These are phyloP conservation scores for Lepisosteus osseus DNA, from an alignment of 2,113 vertebrate genomes.

Conservation along the genomic window DNA sequence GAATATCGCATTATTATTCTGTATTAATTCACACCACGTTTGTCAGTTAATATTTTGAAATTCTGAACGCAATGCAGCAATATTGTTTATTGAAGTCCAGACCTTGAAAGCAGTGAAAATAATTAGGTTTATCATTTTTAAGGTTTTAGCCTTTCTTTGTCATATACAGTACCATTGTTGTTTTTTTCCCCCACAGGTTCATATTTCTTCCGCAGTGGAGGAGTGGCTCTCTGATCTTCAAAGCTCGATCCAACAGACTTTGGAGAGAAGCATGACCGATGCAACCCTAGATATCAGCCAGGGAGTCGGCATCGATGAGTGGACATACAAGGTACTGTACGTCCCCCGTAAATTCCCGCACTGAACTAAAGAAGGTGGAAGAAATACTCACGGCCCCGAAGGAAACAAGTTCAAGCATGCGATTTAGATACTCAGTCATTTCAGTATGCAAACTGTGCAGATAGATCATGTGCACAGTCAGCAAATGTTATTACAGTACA, in stretches of 20 bases:
- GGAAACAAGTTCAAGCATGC: too few species aligned
- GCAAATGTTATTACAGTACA: too few species aligned
- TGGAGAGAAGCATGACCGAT: constrained; percentile 18
- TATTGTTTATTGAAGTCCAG: neutral
- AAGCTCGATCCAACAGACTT: constrained; percentile 6
- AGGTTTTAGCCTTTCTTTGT: neutral
- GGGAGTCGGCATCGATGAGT: constrained; percentile 26
- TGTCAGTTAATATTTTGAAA: too few species aligned
- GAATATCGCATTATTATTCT: too few species aligned
- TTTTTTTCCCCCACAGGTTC: constrained; percentile 5
- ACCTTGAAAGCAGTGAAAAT: neutral
- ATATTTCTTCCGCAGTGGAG: constrained; percentile 19
- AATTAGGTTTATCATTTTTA: neutral
- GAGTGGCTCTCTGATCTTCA: constrained; percentile 27
- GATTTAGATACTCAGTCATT: too few species aligned
- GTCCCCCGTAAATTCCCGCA: too few species aligned
- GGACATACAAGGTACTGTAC: constrained; percentile 24
- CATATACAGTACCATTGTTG: neutral
- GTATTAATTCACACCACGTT: too few species aligned
- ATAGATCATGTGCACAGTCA: too few species aligned
- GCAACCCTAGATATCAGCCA: constrained; percentile 22
- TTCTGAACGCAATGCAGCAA: too few species aligned
- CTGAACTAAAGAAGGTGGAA: too few species aligned
- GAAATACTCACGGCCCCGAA: too few species aligned
- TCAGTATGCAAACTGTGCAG: too few species aligned